Evolutionary conservation across 2,888 invertebrate genomes (phyloP).

Genomic region (Aricia artaxerxes): DNA sequence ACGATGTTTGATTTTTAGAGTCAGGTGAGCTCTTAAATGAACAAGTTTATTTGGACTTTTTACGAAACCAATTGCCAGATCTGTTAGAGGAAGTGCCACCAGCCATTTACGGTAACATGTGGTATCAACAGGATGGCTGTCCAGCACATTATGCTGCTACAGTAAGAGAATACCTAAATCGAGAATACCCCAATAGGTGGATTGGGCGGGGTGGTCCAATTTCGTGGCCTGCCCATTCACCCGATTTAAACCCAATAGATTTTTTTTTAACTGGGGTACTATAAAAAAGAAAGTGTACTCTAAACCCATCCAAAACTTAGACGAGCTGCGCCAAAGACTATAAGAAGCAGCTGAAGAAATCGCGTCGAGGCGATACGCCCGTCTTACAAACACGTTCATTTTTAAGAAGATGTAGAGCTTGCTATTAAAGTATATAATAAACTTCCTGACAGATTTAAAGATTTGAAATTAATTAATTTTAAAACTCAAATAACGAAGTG

Average conservation of each 20-base stretch:
- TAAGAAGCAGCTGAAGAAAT: slow-evolving; percentile 27
- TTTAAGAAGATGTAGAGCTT: slow-evolving; percentile 35
- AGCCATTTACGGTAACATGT: slow-evolving; percentile 34
- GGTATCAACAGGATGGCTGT: slow-evolving; percentile 38
- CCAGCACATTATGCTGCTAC: slow-evolving; percentile 36
- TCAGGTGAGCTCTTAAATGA: no score
- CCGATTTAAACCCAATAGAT: slow-evolving; percentile 24
- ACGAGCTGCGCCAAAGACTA: slow-evolving; percentile 33
- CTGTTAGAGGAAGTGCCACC: slow-evolving; percentile 34
- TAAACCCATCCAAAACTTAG: slow-evolving; percentile 33
- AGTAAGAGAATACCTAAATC: slow-evolving; percentile 33
- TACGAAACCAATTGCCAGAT: slow-evolving; percentile 9
- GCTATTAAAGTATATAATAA: no score
- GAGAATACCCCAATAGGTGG: slow-evolving; percentile 34
- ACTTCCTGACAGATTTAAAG: no score
- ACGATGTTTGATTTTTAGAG: no score
- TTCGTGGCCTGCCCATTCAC: slow-evolving; percentile 36
- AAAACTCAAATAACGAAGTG: no score
- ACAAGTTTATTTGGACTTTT: neutral
- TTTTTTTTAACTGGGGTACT: slow-evolving; percentile 6
- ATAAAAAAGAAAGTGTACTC: slow-evolving; percentile 33
- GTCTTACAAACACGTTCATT: slow-evolving; percentile 31
- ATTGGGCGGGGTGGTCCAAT: slow-evolving; percentile 35
- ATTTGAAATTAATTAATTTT: no score
- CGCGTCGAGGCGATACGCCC: slow-evolving; percentile 26